Base-by-base conservation (phyloP, 2,797 vertebrate genomes). In the Rhynchotus rufescens region DNA sequence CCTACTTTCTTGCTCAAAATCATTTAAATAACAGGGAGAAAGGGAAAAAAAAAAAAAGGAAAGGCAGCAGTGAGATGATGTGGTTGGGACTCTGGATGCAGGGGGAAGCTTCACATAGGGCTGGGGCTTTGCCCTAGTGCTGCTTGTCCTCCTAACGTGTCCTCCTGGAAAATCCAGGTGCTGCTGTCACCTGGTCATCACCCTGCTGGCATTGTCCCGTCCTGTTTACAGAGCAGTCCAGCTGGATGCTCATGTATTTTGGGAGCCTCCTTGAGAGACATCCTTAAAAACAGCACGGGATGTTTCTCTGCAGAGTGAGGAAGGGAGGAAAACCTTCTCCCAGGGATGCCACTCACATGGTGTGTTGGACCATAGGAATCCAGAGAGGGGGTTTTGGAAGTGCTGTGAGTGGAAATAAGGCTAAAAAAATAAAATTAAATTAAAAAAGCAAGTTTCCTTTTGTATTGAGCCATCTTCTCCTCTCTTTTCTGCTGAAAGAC, bases 1-100 rank as follows among this genome's bases (percentile, higher is more conserved):
- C 98, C 99, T 99, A 99, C 98, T 99, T 99, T 99, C 98, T 98
- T 98, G 98, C 98, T 98, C 98, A 98, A 98, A 98, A 98, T 90
- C 92, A 97, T 98, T 97, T 98, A 98, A 98, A 98, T 98, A 98
- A 98, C 97, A 97, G 94, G 96, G 91, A 97, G 81, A 80, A 72
- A 4, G 76, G 34, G 95, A 92, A 60, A 16, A 73, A 49, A 95
- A 87, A 92, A 79, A 89, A 88, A 73, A 77, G 92, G 90, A 88
- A 73, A 77, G 92, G 75, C 78, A 77, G 72, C 62, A 44, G 54
- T 40, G 65, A 15, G 76, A 68, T 15, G 36, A 62, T 44, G 90
- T 78, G 59, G 72, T 56, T 59, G 65, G 42, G 65, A 75, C 74
- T 83, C n/a, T 36, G 64, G 72, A 90, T 62, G 66, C 52, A 67